Base-by-base conservation (phyloP, 2,113 vertebrate genomes). In the Prochilodus magdalenae region DNA sequence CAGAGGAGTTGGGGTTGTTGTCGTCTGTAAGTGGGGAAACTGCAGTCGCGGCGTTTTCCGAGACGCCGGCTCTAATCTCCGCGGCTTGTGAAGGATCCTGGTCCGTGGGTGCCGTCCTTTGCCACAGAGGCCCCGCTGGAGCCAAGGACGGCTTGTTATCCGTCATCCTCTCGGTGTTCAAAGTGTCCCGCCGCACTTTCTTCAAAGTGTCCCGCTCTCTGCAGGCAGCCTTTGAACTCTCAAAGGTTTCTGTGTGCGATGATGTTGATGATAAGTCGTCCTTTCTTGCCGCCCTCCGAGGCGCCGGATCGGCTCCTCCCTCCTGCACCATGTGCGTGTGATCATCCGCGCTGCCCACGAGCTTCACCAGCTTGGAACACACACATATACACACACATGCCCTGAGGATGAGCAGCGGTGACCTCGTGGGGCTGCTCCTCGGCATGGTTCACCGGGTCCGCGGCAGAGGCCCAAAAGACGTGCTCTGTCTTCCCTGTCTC, bases 341-440 rank as follows among this genome's bases (percentile, higher is more conserved):
- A 57, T 57, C 55, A 10, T 57, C 55, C 6, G 55, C 18, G 55
- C 55, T 57, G 20, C 47, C 24, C 13, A 57, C 10, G 36, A 36
- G 15, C 27, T 51, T 13, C 13, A 40, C 10, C 24, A 53, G 15
- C 27, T 51, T 13, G 29, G 4, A 44, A 55, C 62, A 57, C 44
- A 33, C 30, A 26, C 29, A 29, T 40, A 62, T 15, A 24, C 51
- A 70, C 63, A 72, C 69, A 60, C 78, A 80, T 36, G 2, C 71
- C 53, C 78, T 15, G 55, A 80, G 69, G 36, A 72, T 18, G 24
- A 73, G 78, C 78, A 80, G 78, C 1, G 47, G 13, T 18, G 55
- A 71, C n/a, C 53, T 16, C 14, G 6, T 51, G 1, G 16, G 14
- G 49, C 13, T 3, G 69, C 55, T 72, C 40, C 57, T 71, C 66